These are phyloP conservation scores for Lepidochrysops patricia DNA, from an alignment of 2,888 invertebrate species.

Conservation along the genomic window DNA sequence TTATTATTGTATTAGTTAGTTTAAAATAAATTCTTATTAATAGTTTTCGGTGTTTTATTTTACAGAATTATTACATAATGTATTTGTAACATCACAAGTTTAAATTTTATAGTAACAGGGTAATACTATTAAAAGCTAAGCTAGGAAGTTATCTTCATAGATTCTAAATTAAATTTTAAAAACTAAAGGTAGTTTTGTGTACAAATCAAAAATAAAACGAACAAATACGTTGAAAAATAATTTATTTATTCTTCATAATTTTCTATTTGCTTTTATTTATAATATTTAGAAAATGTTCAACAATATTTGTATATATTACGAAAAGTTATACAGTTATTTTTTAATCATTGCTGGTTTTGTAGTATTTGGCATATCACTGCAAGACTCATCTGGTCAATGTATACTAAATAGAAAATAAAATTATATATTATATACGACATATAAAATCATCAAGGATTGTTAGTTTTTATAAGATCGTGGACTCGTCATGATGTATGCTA, in stretches of 20 bases:
- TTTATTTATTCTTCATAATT: slow-evolving; percentile 72
- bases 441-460: slow-evolving; percentile 13
- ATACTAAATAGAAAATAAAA: slow-evolving; percentile 23
- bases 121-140: neutral
- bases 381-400: slow-evolving; percentile 38
- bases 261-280: slow-evolving; percentile 61
- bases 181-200: neutral
- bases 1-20: neutral
- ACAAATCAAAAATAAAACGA: slow-evolving; percentile 40
- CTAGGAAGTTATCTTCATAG: neutral
- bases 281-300: slow-evolving; percentile 72
- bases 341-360: slow-evolving; percentile 62
- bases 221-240: slow-evolving; percentile 67
- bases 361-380: slow-evolving; percentile 72
- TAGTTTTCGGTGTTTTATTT: slow-evolving; percentile 9
- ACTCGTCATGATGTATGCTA: slow-evolving; percentile 20
- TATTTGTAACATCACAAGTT: neutral
- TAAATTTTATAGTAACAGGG: neutral
- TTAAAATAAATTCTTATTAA: slow-evolving; percentile 7
- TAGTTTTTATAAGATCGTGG: slow-evolving; percentile 6
- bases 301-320: slow-evolving; percentile 72
- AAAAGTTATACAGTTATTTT: slow-evolving; percentile 52
- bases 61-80: slow-evolving; percentile 1
- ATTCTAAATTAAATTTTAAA: neutral
- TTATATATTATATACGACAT: slow-evolving; percentile 13